phyloP scores from a whole-genome alignment of 2,797 vertebrate species.

The Pelobates cultripes region DNA sequence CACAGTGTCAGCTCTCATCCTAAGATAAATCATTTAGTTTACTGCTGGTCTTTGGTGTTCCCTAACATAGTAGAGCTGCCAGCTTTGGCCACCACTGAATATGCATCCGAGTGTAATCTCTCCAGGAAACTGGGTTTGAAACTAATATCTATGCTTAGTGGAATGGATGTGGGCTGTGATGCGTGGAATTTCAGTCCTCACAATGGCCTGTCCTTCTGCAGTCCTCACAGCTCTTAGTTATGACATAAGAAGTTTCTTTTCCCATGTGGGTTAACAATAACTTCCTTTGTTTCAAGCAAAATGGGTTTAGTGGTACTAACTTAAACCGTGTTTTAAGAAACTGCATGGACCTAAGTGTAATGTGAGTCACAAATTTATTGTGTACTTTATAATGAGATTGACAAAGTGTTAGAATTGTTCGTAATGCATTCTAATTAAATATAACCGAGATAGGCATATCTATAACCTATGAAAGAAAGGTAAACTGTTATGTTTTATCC shows the following conservation, averaged over 20 bases:
- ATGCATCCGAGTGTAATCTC: not conserved
- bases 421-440: too few relatives aligned
- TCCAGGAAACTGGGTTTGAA: not conserved
- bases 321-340: not conserved
- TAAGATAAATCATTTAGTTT: too few relatives aligned
- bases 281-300: slow-evolving; percentile 29
- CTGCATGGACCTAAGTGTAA: not conserved
- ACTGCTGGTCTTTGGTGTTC: too few relatives aligned
- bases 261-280: slow-evolving; percentile 41
- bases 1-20: too few relatives aligned
- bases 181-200: slow-evolving; percentile 32
- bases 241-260: slow-evolving; percentile 13
- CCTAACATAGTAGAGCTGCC: too few relatives aligned
- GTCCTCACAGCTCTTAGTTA: not conserved
- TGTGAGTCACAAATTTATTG: too few relatives aligned
- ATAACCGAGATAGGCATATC: too few relatives aligned
- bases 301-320: not conserved
- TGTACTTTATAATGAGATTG: too few relatives aligned
- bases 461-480: too few relatives aligned
- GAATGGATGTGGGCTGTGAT: slow-evolving; percentile 45
- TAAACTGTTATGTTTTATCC: too few relatives aligned
- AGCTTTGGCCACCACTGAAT: not conserved
- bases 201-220: slow-evolving; percentile 4
- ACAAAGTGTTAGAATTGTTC: too few relatives aligned
- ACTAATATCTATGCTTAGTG: slow-evolving; percentile 13